Base-by-base conservation (phyloP, 2,888 invertebrate genomes). In the Lasioglossum calceatum region DNA sequence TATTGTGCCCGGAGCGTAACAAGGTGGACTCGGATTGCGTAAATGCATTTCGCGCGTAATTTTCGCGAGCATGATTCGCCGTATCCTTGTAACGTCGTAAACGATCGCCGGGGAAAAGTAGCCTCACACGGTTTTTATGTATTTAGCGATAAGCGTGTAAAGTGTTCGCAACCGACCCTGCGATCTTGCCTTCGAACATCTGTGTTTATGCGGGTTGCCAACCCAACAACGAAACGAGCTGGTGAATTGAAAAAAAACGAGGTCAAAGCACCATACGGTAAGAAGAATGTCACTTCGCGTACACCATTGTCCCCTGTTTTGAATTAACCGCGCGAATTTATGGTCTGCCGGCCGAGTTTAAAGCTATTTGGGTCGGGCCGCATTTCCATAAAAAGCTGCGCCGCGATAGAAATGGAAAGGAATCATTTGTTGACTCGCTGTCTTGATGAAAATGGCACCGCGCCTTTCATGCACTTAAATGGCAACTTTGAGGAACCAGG, bases 131-230 rank as follows among this genome's bases (percentile, higher is more conserved):
- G 44, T 75, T 76, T 67, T 81, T 67, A 32, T 58, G 42, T 61
- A 67, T 74, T 74, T 50, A 67, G 42, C 77, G 82, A 81, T 87
- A 82, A 82, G 58, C 54, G n/a, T 44, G 50, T 39, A 70, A 64
- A 76, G 54, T 23, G 50, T 81, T 77, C 71, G 50, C 27, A 70
- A 39, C 64, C 47, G 47, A 19, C 39, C 67, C 50, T 36, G 72
- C 79, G 36, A 54, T 70, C 44, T 80, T 58, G 12, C 12, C 58
- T 39, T 50, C 16, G 64, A 87, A 87, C 89, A 89, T 89, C 81
- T 89, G 88, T 88, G 89, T 89, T 89, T 89, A 80, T 72, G 73
- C 44, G 47, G 73, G 67, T 79, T 77, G 61, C 50, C 50, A n/a
- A 27, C 72, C n/a, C 70, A 78, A 58, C 44, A 32, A 8, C 54